These are phyloP conservation scores for Diplolepis rosae DNA, from an alignment of 2,888 invertebrate genomes.

Conservation along the genomic window DNA sequence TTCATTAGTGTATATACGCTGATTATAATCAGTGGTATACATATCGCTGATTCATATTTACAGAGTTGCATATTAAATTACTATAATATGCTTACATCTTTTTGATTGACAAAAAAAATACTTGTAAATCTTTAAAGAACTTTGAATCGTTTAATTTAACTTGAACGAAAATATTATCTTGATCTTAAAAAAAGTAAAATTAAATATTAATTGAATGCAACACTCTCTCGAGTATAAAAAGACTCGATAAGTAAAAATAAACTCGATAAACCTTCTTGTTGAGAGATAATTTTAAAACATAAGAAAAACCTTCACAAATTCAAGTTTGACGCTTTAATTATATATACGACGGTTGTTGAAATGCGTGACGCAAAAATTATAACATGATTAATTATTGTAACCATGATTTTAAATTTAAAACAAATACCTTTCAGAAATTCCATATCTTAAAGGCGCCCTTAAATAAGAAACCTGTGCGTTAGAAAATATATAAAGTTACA, in stretches of 20 bases:
- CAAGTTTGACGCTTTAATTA: constrained; percentile 15
- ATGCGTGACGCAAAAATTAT: constrained; percentile 20
- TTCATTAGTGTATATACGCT: too few relatives aligned
- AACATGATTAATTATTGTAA: constrained; percentile 22
- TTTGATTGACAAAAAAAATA: too few relatives aligned
- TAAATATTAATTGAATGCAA: background rate
- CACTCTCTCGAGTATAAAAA: background rate
- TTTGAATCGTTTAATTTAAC: too few relatives aligned
- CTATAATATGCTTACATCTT: too few relatives aligned
- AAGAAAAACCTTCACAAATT: constrained; percentile 1
- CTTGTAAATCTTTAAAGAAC: too few relatives aligned
- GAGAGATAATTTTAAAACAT: background rate
- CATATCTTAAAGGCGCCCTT: background rate
- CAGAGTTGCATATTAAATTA: too few relatives aligned
- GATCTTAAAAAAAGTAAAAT: background rate
- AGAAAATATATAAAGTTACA: background rate
- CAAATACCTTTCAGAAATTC: background rate
- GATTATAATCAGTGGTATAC: too few relatives aligned
- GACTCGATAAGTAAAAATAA: background rate
- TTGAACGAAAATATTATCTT: background rate
- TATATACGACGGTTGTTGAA: background rate
- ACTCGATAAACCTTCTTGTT: background rate
- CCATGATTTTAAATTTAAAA: background rate
- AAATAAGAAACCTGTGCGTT: background rate
- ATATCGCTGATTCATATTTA: too few relatives aligned